A percentile compares a stretch with the other conserved stretches of the same genome.
Conservation (phyloP, 2,113 vertebrate species). For the Perccottus glenii region DNA sequence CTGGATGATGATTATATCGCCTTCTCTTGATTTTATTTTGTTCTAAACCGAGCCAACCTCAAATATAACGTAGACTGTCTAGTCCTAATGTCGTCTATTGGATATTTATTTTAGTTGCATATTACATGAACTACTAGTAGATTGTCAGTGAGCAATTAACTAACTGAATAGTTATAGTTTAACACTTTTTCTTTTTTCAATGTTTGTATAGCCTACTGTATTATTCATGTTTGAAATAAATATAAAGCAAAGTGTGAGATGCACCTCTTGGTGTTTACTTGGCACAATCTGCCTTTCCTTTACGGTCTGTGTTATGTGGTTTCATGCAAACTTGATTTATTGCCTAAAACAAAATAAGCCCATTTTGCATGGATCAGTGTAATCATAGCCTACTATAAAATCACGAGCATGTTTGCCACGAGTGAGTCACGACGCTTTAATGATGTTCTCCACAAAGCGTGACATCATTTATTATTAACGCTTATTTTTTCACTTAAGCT, state of each 20-base stretch:
- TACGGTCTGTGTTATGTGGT: too few relatives aligned
- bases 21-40: too few relatives aligned
- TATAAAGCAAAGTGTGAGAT: neutral
- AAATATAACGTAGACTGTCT: conserved; percentile 1
- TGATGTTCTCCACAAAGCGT: conserved; percentile 21
- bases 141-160: neutral
- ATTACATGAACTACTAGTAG: neutral
- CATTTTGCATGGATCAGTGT: too few relatives aligned
- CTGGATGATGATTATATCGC: neutral
- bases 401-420: too few relatives aligned
- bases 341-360: too few relatives aligned
- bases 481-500: too few relatives aligned
- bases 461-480: too few relatives aligned
- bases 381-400: too few relatives aligned
- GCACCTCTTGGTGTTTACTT: neutral
- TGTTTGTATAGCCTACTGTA: neutral
- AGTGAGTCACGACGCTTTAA: conserved; percentile 41
- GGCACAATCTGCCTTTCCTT: too few relatives aligned
- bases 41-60: conserved; percentile 18
- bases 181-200: neutral
- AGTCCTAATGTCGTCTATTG: conserved; percentile 37
- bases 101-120: conserved; percentile 3
- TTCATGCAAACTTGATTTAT: too few relatives aligned
- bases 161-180: neutral
- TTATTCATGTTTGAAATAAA: conserved; percentile 6